A percentile compares a stretch with the other conserved stretches of the same genome.
These are phyloP conservation scores for Mimumesa dahlbomi DNA, from an alignment of 2,888 invertebrate genomes.

Conservation along the genomic window DNA sequence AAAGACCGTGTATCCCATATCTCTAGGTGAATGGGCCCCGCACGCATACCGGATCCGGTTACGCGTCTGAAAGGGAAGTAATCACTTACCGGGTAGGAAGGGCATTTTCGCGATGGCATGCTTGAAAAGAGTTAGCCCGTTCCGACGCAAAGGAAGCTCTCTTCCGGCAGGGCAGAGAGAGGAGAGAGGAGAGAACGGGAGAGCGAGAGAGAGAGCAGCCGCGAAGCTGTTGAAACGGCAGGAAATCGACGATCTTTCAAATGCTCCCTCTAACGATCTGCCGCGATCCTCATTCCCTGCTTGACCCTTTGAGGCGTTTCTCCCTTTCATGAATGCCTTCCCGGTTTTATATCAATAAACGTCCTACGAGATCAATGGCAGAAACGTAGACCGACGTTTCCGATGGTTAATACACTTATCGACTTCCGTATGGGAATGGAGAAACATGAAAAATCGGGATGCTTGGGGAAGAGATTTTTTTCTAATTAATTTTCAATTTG, in stretches of 20 bases:
- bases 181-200: no score
- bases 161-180: conserved; percentile 27
- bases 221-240: conserved; percentile 16
- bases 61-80: conserved; percentile 55
- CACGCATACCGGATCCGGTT: conserved; percentile 50
- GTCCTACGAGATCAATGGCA: background rate
- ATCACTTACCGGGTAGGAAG: conserved; percentile 53
- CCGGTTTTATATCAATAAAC: conserved; percentile 33
- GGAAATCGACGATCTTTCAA: conserved; percentile 47
- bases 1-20: conserved; percentile 40
- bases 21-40: conserved; percentile 30
- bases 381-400: background rate
- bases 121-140: conserved; percentile 28
- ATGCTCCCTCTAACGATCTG: conserved; percentile 11
- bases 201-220: no score
- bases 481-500: no score
- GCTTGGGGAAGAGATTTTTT: no score
- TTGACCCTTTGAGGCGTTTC: conserved; percentile 10
- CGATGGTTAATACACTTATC: background rate
- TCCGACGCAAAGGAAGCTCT: conserved; percentile 27
- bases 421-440: no score
- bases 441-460: no score
- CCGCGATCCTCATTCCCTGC: conserved; percentile 8
- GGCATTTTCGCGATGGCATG: conserved; percentile 47
- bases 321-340: no score